phyloP scores from a whole-genome alignment of 2,888 invertebrate genomes.

The Acanthoscelides obtectus region DNA sequence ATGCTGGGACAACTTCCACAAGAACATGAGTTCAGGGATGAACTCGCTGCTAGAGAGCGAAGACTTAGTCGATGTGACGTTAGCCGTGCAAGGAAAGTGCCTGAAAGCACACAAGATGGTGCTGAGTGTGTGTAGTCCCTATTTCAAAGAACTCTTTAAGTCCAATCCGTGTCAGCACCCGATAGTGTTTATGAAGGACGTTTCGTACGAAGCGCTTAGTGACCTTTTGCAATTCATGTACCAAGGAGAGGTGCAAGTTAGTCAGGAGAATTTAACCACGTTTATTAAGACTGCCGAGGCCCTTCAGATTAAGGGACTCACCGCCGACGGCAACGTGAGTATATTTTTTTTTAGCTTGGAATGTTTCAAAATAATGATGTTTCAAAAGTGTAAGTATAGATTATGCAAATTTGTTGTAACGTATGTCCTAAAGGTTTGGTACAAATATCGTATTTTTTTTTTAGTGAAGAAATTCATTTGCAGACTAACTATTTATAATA shows the following conservation, averaged over 20 bases:
- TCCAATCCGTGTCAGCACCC: constrained; percentile 64
- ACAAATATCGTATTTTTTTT: no score
- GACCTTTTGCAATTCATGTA: constrained; percentile 58
- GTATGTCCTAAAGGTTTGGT: no score
- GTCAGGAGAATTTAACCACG: constrained; percentile 43
- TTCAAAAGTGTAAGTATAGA: no score
- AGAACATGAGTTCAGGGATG: constrained; percentile 63
- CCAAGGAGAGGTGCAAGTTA: constrained; percentile 54
- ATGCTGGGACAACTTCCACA: constrained; percentile 71
- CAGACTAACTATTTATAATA: no score
- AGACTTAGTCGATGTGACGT: constrained; percentile 48
- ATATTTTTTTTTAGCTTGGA: neutral
- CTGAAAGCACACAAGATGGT: constrained; percentile 68
- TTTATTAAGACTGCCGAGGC: constrained; percentile 48
- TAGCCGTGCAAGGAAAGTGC: constrained; percentile 53
- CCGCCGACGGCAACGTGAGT: constrained; percentile 44
- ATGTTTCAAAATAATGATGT: no score
- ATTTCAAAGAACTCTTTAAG: constrained; percentile 66
- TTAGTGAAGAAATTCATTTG: no score
- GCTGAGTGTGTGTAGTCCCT: constrained; percentile 66
- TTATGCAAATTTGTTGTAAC: no score
- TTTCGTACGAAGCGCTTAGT: constrained; percentile 53
- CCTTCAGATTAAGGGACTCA: constrained; percentile 46
- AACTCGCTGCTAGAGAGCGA: constrained; percentile 48
- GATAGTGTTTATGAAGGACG: constrained; percentile 57